A percentile compares a stretch with the other conserved stretches of the same genome.
Evolutionary conservation across 2,888 invertebrate genomes (phyloP).

Genomic region (Spialia ferax): DNA sequence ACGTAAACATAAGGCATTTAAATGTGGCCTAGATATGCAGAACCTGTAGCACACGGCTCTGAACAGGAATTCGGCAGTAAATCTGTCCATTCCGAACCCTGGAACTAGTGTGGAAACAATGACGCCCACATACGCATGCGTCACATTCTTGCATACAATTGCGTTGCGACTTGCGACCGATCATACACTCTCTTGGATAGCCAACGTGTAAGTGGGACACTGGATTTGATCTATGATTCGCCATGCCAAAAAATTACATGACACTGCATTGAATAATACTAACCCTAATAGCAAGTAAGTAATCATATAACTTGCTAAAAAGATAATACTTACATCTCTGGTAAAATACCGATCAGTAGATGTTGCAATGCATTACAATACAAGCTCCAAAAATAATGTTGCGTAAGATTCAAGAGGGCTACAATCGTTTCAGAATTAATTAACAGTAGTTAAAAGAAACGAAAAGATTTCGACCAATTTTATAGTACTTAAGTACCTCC

Average conservation of each 20-base stretch:
- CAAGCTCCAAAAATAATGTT: too few relatives aligned
- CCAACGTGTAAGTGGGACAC: not conserved
- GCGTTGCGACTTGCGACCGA: slow-evolving; percentile 38
- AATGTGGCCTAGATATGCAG: slow-evolving; percentile 7
- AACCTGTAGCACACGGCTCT: slow-evolving; percentile 21
- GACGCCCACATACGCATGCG: slow-evolving; percentile 47
- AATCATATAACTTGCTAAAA: too few relatives aligned
- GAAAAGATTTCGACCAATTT: too few relatives aligned
- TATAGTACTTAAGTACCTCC: too few relatives aligned
- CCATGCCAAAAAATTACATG: not conserved
- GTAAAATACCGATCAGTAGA: too few relatives aligned
- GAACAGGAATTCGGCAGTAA: slow-evolving; percentile 34
- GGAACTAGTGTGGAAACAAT: slow-evolving; percentile 48
- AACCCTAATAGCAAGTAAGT: too few relatives aligned
- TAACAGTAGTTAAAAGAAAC: too few relatives aligned
- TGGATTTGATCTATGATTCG: not conserved
- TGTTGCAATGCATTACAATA: too few relatives aligned
- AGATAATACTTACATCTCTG: too few relatives aligned
- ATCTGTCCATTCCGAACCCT: slow-evolving; percentile 41
- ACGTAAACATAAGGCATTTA: not conserved
- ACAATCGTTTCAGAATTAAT: too few relatives aligned
- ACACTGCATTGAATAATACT: too few relatives aligned
- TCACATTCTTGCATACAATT: slow-evolving; percentile 48
- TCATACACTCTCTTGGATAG: slow-evolving; percentile 28
- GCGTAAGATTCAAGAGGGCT: too few relatives aligned